Conservation (phyloP, 2,797 vertebrate genomes). For the Danio aesculapii region DNA sequence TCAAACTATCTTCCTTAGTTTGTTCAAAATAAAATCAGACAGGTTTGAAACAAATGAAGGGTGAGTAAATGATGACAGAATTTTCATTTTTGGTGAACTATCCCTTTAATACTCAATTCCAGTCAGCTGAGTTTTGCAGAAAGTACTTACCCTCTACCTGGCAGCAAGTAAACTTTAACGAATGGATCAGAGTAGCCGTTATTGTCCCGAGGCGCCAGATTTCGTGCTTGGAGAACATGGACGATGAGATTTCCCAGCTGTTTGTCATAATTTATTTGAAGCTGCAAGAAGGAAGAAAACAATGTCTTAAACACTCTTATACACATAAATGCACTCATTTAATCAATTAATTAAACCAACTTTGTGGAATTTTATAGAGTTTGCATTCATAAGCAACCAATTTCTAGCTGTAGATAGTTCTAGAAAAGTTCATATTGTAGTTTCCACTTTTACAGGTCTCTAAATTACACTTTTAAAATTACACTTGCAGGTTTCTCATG, state of each 20-base stretch:
- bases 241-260: slow-evolving; percentile 97
- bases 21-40: too few species aligned
- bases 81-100: too few species aligned
- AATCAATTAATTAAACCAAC: not conserved
- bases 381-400: too few species aligned
- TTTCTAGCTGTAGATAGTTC: not conserved
- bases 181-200: slow-evolving; percentile 98
- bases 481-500: not conserved
- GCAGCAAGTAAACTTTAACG: slow-evolving; percentile 98
- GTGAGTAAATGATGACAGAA: too few species aligned
- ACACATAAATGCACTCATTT: not conserved
- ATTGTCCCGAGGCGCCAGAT: slow-evolving; percentile 92
- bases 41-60: too few species aligned
- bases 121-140: not conserved
- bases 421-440: not conserved
- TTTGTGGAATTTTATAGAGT: not conserved
- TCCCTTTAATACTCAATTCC: not conserved
- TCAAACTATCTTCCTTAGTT: too few species aligned
- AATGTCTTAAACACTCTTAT: not conserved
- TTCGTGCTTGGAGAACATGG: slow-evolving; percentile 97
- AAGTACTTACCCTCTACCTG: slow-evolving; percentile 93
- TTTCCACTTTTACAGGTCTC: not conserved
- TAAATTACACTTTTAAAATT: not conserved
- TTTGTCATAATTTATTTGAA: slow-evolving; percentile 98
- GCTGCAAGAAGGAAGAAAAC: slow-evolving; percentile 75